Conservation (phyloP, 2,797 vertebrate genomes). For the Cossypha heuglini region DNA sequence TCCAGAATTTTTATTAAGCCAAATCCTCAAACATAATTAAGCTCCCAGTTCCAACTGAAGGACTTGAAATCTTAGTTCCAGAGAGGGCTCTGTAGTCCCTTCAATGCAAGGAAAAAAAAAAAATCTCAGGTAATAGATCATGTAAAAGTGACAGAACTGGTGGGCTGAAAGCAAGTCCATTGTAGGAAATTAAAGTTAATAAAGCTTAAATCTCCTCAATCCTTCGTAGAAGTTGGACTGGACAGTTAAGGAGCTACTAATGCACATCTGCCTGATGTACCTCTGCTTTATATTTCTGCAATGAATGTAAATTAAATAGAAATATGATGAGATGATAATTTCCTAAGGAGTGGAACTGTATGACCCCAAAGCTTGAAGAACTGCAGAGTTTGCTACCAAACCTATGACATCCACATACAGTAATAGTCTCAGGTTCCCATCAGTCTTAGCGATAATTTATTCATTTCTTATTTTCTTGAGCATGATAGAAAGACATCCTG, state of each 20-base stretch:
- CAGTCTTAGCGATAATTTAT: background rate
- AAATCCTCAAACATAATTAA: background rate
- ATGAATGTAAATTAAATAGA: background rate
- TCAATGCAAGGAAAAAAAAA: background rate
- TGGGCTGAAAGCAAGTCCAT: background rate
- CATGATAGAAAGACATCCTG: background rate
- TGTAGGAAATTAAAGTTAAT: background rate
- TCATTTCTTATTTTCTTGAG: background rate
- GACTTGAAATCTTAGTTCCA: background rate
- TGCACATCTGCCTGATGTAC: background rate
- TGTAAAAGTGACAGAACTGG: background rate
- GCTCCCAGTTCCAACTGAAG: background rate
- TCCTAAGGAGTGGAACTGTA: background rate
- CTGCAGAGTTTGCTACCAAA: background rate
- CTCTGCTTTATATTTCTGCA: background rate
- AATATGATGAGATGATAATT: background rate
- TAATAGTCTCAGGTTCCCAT: background rate
- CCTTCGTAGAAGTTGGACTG: background rate
- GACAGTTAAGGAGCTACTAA: background rate
- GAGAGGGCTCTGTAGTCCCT: background rate
- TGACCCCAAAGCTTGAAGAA: background rate
- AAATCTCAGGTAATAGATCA: background rate
- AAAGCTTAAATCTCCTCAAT: background rate
- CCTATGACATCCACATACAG: background rate
- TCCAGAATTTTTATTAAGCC: background rate